Percentiles rank a stretch among this genome's conserved stretches.
These are phyloP conservation scores for Geopemphigus sp. DNA, from an alignment of 1,140 invertebrate genomes.

Conservation along the genomic window DNA sequence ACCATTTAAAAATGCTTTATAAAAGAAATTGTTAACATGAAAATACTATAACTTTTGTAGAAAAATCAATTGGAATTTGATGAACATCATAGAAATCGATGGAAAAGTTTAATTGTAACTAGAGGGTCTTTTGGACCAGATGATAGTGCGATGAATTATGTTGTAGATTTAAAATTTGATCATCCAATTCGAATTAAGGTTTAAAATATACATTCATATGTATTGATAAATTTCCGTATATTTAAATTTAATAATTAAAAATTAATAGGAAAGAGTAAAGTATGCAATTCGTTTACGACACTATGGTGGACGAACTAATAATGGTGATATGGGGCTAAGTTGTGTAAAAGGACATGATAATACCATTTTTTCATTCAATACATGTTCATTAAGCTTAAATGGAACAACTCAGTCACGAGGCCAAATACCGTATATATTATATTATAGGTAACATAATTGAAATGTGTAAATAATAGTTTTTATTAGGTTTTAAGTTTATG, in stretches of 20 bases:
- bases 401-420: slow-evolving; percentile 90
- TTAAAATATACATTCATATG: slow-evolving; percentile 45
- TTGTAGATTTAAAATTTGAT: slow-evolving; percentile 89
- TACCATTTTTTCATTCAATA: slow-evolving; percentile 85
- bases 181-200: slow-evolving; percentile 82
- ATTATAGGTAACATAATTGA: slow-evolving; percentile 63
- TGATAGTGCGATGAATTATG: slow-evolving; percentile 73
- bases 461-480: neutral
- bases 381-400: slow-evolving; percentile 90
- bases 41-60: neutral
- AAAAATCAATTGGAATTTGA: slow-evolving; percentile 38
- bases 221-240: slow-evolving; percentile 7
- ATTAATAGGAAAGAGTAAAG: slow-evolving; percentile 74
- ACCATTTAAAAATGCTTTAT: neutral
- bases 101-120: slow-evolving; percentile 73
- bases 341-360: slow-evolving; percentile 89
- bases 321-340: slow-evolving; percentile 85
- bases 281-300: slow-evolving; percentile 88
- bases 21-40: neutral
- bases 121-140: slow-evolving; percentile 73
- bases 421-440: slow-evolving; percentile 91
- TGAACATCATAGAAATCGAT: slow-evolving; percentile 56
- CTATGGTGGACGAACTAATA: slow-evolving; percentile 86
- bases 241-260: neutral
- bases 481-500: neutral